phyloP scores from a whole-genome alignment of 2,797 vertebrate genomes.

The Trichosurus vulpecula region DNA sequence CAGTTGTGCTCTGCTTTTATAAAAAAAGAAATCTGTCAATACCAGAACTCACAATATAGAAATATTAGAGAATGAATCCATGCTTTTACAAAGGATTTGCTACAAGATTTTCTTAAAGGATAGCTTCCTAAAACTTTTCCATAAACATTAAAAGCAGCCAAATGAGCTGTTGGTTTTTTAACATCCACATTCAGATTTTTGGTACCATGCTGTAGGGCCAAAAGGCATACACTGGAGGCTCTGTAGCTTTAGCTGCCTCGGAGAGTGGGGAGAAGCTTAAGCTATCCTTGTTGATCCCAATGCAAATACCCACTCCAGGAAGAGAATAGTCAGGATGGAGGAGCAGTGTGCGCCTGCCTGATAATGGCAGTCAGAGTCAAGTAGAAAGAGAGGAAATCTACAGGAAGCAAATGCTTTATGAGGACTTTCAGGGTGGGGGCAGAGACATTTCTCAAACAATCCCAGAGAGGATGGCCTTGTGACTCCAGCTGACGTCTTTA shows the following conservation, averaged over 20 bases:
- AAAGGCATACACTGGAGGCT: constrained; percentile 44
- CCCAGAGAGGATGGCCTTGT: neutral
- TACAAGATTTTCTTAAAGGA: neutral
- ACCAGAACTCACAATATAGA: neutral
- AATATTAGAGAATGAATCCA: neutral
- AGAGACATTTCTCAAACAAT: constrained; percentile 11
- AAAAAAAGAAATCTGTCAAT: neutral
- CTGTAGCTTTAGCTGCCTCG: constrained; percentile 24
- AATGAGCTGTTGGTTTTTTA: neutral
- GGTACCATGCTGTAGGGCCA: neutral
- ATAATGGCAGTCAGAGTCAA: constrained; percentile 6
- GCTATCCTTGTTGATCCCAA: constrained; percentile 10
- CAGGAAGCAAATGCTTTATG: neutral
- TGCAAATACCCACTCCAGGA: constrained; percentile 8
- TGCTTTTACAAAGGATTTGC: neutral
- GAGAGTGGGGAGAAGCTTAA: constrained; percentile 16
- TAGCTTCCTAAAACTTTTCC: neutral
- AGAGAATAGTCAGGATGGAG: constrained; percentile 29
- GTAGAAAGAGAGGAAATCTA: neutral
- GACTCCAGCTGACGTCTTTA: neutral
- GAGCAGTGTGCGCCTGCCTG: neutral
- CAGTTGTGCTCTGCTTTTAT: neutral
- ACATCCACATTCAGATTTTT: neutral
- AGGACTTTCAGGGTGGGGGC: neutral
- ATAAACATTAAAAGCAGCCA: constrained; percentile 28